Evolutionary conservation across 2,113 vertebrate species (phyloP).

Genomic region (Corythornis vintsioides): DNA sequence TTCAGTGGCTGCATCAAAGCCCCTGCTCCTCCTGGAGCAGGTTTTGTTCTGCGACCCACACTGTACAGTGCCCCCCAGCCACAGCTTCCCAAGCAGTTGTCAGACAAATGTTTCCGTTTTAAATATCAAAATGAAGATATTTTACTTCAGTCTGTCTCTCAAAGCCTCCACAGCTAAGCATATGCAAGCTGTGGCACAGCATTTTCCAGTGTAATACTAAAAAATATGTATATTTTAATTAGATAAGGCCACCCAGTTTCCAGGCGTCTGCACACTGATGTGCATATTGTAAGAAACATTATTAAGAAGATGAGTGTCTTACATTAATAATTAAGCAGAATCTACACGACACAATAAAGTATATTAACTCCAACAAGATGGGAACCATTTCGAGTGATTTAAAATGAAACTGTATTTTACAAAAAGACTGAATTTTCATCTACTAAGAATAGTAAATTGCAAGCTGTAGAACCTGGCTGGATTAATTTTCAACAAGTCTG

Average conservation of each 20-base stretch:
- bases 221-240: neutral
- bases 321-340: neutral
- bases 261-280: neutral
- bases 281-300: neutral
- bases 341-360: neutral
- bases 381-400: neutral
- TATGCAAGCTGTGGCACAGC: neutral
- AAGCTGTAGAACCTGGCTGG: neutral
- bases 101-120: neutral
- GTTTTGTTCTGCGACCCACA: neutral
- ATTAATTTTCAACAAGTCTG: neutral
- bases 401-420: neutral
- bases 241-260: neutral
- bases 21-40: neutral
- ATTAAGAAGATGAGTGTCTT: neutral
- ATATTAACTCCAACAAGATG: neutral
- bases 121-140: neutral
- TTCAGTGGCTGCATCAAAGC: constrained; percentile 5
- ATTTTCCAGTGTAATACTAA: neutral
- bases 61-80: neutral
- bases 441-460: neutral
- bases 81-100: neutral
- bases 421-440: neutral
- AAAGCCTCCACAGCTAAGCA: neutral
- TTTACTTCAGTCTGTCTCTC: neutral